Percentiles rank a stretch among this genome's conserved stretches.
Conservation (phyloP, 2,797 vertebrate genomes). For the Odontamblyopus rebecca region DNA sequence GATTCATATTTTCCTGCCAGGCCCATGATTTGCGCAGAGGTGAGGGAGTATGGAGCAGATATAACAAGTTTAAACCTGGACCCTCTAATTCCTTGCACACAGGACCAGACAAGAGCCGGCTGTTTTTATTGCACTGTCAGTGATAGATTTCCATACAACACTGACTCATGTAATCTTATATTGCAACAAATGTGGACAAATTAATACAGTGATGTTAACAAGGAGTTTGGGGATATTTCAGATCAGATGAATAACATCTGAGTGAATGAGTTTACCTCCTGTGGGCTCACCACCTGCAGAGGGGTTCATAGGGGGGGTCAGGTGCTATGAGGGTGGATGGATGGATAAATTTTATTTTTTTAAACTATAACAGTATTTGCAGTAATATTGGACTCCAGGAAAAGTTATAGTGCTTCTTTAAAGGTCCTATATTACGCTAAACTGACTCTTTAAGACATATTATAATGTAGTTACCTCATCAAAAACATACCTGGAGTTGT, state of each 20-base stretch:
- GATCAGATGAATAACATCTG: neutral
- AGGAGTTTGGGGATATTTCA: neutral
- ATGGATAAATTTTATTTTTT: too few relatives aligned
- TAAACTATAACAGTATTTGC: too few relatives aligned
- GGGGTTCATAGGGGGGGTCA: too few relatives aligned
- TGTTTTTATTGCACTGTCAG: neutral
- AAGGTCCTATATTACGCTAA: too few relatives aligned
- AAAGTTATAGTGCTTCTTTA: too few relatives aligned
- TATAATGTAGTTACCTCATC: too few relatives aligned
- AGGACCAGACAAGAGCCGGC: slow-evolving; percentile 65
- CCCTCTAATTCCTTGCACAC: slow-evolving; percentile 53
- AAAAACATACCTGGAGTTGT: too few relatives aligned
- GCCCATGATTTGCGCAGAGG: slow-evolving; percentile 2
- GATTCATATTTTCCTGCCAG: slow-evolving; percentile 14
- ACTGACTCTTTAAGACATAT: too few relatives aligned
- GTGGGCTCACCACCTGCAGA: too few relatives aligned
- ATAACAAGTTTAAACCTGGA: slow-evolving; percentile 57
- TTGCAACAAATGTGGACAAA: neutral
- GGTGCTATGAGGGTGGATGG: too few relatives aligned
- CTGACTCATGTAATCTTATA: neutral
- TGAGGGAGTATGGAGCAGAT: slow-evolving; percentile 41
- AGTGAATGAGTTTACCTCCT: too few relatives aligned
- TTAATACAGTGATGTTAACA: neutral
- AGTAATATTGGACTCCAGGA: too few relatives aligned
- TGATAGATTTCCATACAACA: neutral